phyloP scores from a whole-genome alignment of 2,113 vertebrate genomes.

The Nibea coibor region DNA sequence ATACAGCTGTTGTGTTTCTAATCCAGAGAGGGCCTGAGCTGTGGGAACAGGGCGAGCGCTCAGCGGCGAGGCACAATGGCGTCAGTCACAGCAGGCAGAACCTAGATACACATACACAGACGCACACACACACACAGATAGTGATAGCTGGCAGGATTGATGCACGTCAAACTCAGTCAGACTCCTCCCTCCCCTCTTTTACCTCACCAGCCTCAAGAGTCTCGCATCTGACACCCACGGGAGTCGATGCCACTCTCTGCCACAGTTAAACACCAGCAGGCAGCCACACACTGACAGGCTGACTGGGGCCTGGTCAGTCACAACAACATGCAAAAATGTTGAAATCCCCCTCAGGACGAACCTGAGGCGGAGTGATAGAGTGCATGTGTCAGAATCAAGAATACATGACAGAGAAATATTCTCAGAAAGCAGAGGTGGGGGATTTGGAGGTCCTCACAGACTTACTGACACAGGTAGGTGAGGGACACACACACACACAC shows the following conservation, averaged over 20 bases:
- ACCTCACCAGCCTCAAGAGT: slow-evolving; percentile 19
- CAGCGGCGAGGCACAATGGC: slow-evolving; percentile 76
- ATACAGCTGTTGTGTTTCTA: slow-evolving; percentile 83
- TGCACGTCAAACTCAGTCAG: slow-evolving; percentile 1
- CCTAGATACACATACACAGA: slow-evolving; percentile 24
- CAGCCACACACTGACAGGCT: slow-evolving; percentile 31
- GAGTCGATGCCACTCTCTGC: slow-evolving; percentile 34
- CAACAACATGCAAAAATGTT: slow-evolving; percentile 39
- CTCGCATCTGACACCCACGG: slow-evolving; percentile 38
- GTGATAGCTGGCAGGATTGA: slow-evolving; percentile 52
- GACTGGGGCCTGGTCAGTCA: slow-evolving; percentile 25
- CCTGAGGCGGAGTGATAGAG: slow-evolving; percentile 19
- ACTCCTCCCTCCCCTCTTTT: slow-evolving; percentile 18
- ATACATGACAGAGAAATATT: background rate
- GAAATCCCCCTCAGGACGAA: slow-evolving; percentile 29
- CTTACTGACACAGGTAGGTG: slow-evolving; percentile 1
- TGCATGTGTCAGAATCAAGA: background rate
- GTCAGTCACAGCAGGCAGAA: slow-evolving; percentile 77
- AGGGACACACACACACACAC: background rate
- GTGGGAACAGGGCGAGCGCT: slow-evolving; percentile 76
- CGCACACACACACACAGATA: slow-evolving; percentile 2
- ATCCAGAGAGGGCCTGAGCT: slow-evolving; percentile 74
- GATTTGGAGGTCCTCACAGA: slow-evolving; percentile 3
- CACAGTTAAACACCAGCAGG: slow-evolving; percentile 48
- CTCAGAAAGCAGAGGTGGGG: slow-evolving; percentile 4